phyloP scores from a whole-genome alignment of 1,140 invertebrate genomes.

The Lethrus apterus region DNA sequence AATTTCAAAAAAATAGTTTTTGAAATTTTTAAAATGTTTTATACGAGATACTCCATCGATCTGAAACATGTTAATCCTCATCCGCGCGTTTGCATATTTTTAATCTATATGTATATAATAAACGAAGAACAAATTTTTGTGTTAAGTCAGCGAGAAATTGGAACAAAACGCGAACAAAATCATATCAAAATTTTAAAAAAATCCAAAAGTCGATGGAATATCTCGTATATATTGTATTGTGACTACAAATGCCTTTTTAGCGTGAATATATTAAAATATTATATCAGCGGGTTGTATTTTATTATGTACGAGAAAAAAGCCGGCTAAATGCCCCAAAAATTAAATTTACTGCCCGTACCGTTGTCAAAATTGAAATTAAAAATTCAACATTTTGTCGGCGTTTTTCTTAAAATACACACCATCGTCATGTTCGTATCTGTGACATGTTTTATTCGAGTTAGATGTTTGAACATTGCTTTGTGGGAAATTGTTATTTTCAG shows the following conservation, averaged over 20 bases:
- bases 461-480: slow-evolving; percentile 44
- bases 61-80: not conserved
- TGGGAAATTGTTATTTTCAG: slow-evolving; percentile 46
- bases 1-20: no score
- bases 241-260: slow-evolving; percentile 42
- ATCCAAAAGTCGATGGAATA: slow-evolving; percentile 3
- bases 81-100: no score
- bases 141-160: no score
- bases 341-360: no score
- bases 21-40: slow-evolving; percentile 7
- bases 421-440: slow-evolving; percentile 39
- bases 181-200: no score
- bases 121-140: no score
- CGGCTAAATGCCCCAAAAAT: no score
- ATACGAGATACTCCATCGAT: slow-evolving; percentile 5
- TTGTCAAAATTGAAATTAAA: no score
- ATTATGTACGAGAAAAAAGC: slow-evolving; percentile 29
- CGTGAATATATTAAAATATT: slow-evolving; percentile 37
- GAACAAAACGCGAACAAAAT: no score
- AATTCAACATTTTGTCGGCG: slow-evolving; percentile 8
- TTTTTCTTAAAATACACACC: slow-evolving; percentile 26
- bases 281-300: slow-evolving; percentile 38
- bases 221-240: slow-evolving; percentile 25
- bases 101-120: no score
- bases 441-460: slow-evolving; percentile 40